phyloP scores from a whole-genome alignment of 2,888 invertebrate species.

The Napeogenes inachia region DNA sequence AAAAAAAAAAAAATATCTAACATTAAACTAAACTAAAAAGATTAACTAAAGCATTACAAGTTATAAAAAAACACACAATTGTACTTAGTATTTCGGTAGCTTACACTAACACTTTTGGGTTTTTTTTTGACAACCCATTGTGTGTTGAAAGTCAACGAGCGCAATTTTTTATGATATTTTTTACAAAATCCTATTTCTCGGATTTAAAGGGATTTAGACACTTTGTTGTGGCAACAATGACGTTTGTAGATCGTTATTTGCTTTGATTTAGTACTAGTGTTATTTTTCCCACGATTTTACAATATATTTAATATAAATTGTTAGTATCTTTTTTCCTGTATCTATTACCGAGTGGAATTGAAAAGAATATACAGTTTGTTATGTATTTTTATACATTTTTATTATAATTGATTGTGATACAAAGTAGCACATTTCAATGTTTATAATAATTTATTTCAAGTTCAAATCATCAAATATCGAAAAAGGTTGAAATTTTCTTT shows the following conservation, averaged over 20 bases:
- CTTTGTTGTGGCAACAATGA: conserved; percentile 76
- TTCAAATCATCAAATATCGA: too few species aligned
- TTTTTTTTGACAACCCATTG: conserved; percentile 60
- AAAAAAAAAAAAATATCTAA: conserved; percentile 10
- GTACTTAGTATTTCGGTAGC: conserved; percentile 69
- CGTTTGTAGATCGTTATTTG: conserved; percentile 68
- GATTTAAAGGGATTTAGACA: conserved; percentile 76
- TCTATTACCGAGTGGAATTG: neutral
- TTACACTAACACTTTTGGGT: conserved; percentile 55
- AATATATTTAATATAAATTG: conserved; percentile 1
- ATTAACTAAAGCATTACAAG: conserved; percentile 31
- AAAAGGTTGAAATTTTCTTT: too few species aligned
- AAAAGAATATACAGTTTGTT: neutral
- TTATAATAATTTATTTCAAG: too few species aligned
- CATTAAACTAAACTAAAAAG: conserved; percentile 14
- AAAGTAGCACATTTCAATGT: too few species aligned
- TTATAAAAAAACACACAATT: conserved; percentile 50
- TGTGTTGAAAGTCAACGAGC: conserved; percentile 73
- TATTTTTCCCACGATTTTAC: conserved; percentile 51
- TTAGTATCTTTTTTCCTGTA: neutral
- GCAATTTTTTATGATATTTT: conserved; percentile 47
- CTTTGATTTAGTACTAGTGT: conserved; percentile 62
- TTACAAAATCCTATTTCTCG: conserved; percentile 72
- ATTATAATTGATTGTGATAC: too few species aligned
- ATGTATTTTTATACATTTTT: too few species aligned